phyloP scores from a whole-genome alignment of 2,888 invertebrate species.

The Trichogramma dendrolimi region DNA sequence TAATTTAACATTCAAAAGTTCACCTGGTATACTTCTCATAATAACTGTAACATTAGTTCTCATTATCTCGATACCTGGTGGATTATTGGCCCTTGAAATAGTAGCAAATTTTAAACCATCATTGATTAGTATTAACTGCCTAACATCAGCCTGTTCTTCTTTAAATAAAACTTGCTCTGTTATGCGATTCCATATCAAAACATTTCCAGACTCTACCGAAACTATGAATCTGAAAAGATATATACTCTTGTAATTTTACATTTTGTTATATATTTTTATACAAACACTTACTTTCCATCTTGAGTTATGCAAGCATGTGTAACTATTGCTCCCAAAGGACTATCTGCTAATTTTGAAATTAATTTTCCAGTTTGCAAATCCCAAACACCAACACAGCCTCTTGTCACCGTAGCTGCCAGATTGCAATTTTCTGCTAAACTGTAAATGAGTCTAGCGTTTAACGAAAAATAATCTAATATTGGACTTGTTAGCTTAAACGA shows the following conservation, averaged over 20 bases:
- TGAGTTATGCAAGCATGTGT: constrained; percentile 87
- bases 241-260: background rate
- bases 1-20: background rate
- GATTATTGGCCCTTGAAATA: constrained; percentile 65
- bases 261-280: constrained; percentile 13
- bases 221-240: constrained; percentile 63
- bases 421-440: constrained; percentile 75
- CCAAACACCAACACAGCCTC: constrained; percentile 95
- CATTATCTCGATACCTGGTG: constrained; percentile 63
- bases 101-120: constrained; percentile 71
- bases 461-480: background rate
- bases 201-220: constrained; percentile 87
- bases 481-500: background rate
- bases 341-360: constrained; percentile 83
- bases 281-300: constrained; percentile 62
- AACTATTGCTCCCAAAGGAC: constrained; percentile 88
- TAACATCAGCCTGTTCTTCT: constrained; percentile 77
- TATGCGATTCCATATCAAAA: constrained; percentile 81
- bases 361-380: constrained; percentile 80
- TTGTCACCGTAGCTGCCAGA: constrained; percentile 86
- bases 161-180: constrained; percentile 74
- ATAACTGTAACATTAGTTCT: constrained; percentile 65
- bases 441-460: constrained; percentile 1
- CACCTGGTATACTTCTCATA: constrained; percentile 71
- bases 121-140: constrained; percentile 71